Evolutionary conservation across 2,113 vertebrate genomes (phyloP), one percentile per base, ranked within the genome.

Genomic region (Oncorhynchus tshawytscha): DNA sequence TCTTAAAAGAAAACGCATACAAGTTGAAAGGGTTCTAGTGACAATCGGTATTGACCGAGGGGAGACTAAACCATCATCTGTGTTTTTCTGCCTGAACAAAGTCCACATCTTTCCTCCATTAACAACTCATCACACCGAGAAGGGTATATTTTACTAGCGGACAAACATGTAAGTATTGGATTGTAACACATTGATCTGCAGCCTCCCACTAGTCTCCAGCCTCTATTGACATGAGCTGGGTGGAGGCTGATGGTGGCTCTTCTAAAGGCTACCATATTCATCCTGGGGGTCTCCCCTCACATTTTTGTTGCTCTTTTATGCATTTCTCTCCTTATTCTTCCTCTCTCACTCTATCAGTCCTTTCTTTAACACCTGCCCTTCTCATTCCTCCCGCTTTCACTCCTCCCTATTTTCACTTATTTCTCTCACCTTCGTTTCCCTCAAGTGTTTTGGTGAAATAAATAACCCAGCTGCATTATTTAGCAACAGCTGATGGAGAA

Each of bases 261-360:
- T 78, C 31, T 59, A 71, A 84, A 85, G 74, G 78, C 34, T 73
- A 83, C 12, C 59, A 20, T 34, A 29, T 4, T 49, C 20, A 39
- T 57, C 60, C 24, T 0, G 68, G 79, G 57, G 11, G 75, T 66
- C 25, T 29, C 9, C 25, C 25, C 2, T 27, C 25, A 5, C 25
- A 5, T 11, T 45, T 45, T 11, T 45, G 39, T 34, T 34, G 1
- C 6, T 34, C 6, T 34, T 34, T 34, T 34, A 34, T 7, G 31
- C 31, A 1, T 34, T 45, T 2, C 39, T 11, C 39, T 45, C 39
- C 64, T 66, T 5, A 25, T 24, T 66, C 64, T 66, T 8, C 25
- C 64, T 66, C 64, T 66, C 22, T 29, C 9, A 12, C 24, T 13
- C 64, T 66, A 1, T 13, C 65, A 31, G 13, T 27, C 27, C 27